Conservation (phyloP, 2,797 vertebrate species). For the Myripristis jacobus region DNA sequence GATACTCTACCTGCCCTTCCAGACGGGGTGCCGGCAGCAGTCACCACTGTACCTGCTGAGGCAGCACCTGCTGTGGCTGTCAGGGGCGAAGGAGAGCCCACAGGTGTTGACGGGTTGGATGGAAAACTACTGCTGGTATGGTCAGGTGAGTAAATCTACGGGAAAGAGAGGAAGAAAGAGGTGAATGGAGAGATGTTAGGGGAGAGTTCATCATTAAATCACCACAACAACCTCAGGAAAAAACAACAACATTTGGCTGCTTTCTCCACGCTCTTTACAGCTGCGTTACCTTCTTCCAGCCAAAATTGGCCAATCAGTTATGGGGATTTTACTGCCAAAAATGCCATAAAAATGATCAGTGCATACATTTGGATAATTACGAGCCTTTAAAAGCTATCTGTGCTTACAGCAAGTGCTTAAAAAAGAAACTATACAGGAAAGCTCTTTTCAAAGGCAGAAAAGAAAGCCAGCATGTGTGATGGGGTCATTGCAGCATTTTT, state of each 20-base stretch:
- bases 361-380: constrained; percentile 46
- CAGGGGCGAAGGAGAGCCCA: constrained; percentile 96
- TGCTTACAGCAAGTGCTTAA: constrained; percentile 45
- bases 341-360: constrained; percentile 64
- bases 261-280: constrained; percentile 58
- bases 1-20: constrained; percentile 78
- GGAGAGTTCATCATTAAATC: constrained; percentile 35
- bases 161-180: constrained; percentile 54
- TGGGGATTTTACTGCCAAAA: constrained; percentile 63
- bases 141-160: constrained; percentile 99
- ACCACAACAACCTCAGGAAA: constrained; percentile 24
- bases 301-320: constrained; percentile 74
- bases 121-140: constrained; percentile 99
- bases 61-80: constrained; percentile 85
- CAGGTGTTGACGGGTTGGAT: constrained; percentile 98
- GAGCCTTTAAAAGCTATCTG: constrained; percentile 66
- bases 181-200: constrained; percentile 30
- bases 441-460: no score
- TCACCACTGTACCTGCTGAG: constrained; percentile 78
- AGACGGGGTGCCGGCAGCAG: constrained; percentile 71
- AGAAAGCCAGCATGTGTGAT: no score
- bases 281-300: constrained; percentile 55
- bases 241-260: constrained; percentile 23
- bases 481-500: no score
- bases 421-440: constrained; percentile 39